Base-by-base conservation (phyloP, 2,797 vertebrate species). In the Sebastes cheni region DNA sequence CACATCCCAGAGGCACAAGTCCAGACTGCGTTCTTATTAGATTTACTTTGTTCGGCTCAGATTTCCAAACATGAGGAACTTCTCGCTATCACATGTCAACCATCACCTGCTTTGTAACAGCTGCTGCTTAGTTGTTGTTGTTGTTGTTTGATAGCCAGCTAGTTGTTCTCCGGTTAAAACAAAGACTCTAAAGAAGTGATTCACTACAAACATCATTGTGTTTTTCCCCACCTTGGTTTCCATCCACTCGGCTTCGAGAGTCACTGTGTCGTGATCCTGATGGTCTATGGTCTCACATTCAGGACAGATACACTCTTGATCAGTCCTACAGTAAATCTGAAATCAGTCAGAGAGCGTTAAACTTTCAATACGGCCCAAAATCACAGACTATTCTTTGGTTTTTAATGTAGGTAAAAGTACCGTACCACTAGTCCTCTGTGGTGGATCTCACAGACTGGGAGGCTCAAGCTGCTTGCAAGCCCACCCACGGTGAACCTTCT, bases 261-360 rank as follows among this genome's bases (percentile, higher is more conserved):
- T 68, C 75, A 92, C 78, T 0, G 92, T 93, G 72, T 92, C 85
- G 34, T 95, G 95, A 16, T 80, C 93, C 0, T 77, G 70, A 14
- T 95, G 95, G 8, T 91, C 79, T 52, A 81, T 66, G 0, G 69
- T 56, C 50, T 71, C 84, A 56, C 94, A 96, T 6, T 92, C 86
- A 1, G 89, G 89, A 82, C 94, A 95, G 46, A 96, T 85, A 5
- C 90, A 93, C 20, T 82, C 68, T 18, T 65, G 54, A 69, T 96
- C 95, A 0, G 86, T 92, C 75, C 68, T 81, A 60, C 94, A 96
- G 84, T 92, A 95, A 36, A 94, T 71, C 88, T 95, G 82, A 30
- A 81, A 78, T 14, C 72, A 76, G 34, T 0, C 10, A 80, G 8
- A 77, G 4, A 13, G 23, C 23, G 9, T 71, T 66, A 58, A 46